Evolutionary conservation across 2,888 invertebrate genomes (phyloP).

Genomic region (Oxytorus armatus): DNA sequence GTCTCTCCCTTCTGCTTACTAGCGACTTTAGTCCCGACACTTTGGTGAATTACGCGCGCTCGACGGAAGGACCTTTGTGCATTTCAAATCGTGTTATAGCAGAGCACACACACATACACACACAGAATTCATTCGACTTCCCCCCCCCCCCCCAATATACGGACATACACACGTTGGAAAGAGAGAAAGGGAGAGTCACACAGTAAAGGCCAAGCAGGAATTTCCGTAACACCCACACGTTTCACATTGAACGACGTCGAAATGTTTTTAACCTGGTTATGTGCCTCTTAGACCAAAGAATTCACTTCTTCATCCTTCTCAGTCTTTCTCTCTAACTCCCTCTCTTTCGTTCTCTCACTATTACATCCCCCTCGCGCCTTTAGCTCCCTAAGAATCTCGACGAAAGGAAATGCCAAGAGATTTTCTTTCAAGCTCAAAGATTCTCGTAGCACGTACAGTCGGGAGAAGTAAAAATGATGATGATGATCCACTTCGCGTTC

Average conservation of each 20-base stretch:
- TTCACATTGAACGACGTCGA: constrained; percentile 31
- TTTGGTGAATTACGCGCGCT: constrained; percentile 66
- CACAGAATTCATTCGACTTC: constrained; percentile 11
- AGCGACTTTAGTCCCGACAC: constrained; percentile 64
- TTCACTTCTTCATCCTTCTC: constrained; percentile 32
- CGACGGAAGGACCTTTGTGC: constrained; percentile 63
- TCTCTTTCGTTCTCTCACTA: constrained; percentile 34
- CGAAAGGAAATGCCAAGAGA: constrained; percentile 38
- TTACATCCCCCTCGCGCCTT: constrained; percentile 16
- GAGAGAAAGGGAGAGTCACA: not conserved
- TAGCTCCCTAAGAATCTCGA: constrained; percentile 49
- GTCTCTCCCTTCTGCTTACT: constrained; percentile 61
- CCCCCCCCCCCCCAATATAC: not conserved
- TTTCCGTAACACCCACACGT: constrained; percentile 16
- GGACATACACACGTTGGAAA: not conserved
- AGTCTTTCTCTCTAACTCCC: constrained; percentile 24
- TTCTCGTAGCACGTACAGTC: constrained; percentile 71
- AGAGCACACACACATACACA: constrained; percentile 8
- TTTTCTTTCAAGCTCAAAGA: constrained; percentile 68
- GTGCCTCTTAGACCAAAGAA: constrained; percentile 45
- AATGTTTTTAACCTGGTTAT: constrained; percentile 54
- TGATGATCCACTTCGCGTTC: constrained; percentile 57
- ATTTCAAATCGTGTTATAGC: constrained; percentile 56
- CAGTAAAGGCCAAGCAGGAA: not conserved
- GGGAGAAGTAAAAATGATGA: constrained; percentile 37